phyloP scores from a whole-genome alignment of 2,113 vertebrate genomes.

The Pao palembangensis region DNA sequence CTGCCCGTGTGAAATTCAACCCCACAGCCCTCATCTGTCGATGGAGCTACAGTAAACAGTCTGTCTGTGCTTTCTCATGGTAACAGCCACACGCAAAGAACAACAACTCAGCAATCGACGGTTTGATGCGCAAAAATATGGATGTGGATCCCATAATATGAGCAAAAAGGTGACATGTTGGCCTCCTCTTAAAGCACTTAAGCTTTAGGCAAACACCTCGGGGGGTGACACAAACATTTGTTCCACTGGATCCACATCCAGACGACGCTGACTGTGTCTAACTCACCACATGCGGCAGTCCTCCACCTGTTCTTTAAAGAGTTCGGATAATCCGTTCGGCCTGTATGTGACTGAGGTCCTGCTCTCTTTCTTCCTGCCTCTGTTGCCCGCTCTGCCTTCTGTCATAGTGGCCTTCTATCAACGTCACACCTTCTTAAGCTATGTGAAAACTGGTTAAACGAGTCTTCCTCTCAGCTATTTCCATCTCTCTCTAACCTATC shows the following conservation, averaged over 20 bases:
- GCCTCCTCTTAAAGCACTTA: not conserved
- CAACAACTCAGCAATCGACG: not conserved
- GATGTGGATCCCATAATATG: not conserved
- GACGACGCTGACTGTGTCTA: not conserved
- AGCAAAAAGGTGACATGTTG: not conserved
- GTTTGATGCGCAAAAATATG: not conserved
- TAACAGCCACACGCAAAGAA: not conserved
- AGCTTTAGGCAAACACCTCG: not conserved
- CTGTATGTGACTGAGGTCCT: not conserved
- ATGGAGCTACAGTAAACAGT: constrained; percentile 27
- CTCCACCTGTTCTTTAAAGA: constrained; percentile 17
- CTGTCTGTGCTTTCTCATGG: constrained; percentile 4
- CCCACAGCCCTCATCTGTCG: constrained; percentile 14
- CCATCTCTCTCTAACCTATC: constrained; percentile 24
- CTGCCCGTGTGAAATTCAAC: constrained; percentile 25
- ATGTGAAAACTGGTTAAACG: constrained; percentile 72
- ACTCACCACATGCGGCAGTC: constrained; percentile 40
- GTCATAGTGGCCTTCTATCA: constrained; percentile 61
- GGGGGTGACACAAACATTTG: not conserved
- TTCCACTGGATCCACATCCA: not conserved
- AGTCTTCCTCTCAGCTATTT: constrained; percentile 58
- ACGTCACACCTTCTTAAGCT: constrained; percentile 76
- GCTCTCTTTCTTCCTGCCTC: not conserved
- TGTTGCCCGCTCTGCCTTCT: not conserved
- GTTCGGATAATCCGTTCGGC: constrained; percentile 10